These are phyloP conservation scores for Limnephilus rhombicus DNA, from an alignment of 2,888 invertebrate genomes.

Conservation along the genomic window DNA sequence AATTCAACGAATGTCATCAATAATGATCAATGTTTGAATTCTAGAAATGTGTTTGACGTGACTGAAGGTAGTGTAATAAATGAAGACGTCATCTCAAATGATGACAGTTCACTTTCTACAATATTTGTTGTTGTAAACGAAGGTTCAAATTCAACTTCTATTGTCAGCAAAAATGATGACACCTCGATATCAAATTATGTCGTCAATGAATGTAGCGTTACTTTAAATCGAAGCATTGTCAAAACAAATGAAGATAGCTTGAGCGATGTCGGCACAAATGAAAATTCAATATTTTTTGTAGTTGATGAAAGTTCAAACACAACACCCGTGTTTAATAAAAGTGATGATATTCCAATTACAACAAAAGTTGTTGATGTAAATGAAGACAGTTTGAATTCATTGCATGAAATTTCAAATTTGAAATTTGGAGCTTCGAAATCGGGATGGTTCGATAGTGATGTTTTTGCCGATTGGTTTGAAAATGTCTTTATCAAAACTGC, in stretches of 20 bases:
- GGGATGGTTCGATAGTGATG: constrained; percentile 8
- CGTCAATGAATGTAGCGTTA: background rate
- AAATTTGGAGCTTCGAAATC: background rate
- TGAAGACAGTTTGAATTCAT: background rate
- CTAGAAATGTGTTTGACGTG: background rate
- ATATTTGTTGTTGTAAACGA: background rate
- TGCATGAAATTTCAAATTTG: background rate
- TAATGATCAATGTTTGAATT: background rate
- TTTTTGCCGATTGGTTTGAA: constrained; percentile 22
- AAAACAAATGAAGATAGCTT: background rate
- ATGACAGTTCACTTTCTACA: background rate
- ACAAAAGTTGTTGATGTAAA: background rate
- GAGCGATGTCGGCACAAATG: background rate
- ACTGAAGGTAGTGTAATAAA: background rate
- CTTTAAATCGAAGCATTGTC: background rate
- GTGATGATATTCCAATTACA: background rate
- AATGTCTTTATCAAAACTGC: constrained; percentile 18
- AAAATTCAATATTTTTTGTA: background rate
- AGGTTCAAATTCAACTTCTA: background rate
- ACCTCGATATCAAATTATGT: background rate
- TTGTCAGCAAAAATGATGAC: background rate
- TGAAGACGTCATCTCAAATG: background rate
- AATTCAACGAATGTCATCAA: background rate
- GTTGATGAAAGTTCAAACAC: background rate
- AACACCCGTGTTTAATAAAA: background rate